phyloP scores from a whole-genome alignment of 2,113 vertebrate species.

The Myanophis thanlyinensis region DNA sequence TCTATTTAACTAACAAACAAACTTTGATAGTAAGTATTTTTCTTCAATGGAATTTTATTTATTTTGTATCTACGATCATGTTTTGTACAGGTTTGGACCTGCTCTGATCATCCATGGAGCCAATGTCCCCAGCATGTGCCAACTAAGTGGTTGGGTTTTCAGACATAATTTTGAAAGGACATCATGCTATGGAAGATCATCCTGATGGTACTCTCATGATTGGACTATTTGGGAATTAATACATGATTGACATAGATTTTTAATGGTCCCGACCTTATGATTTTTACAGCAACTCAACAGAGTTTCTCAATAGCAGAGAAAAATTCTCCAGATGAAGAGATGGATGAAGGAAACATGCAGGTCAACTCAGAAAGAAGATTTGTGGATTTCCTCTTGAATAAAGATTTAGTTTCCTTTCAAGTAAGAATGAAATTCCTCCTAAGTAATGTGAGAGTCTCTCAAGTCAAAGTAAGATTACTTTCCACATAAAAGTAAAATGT shows the following conservation, averaged over 20 bases:
- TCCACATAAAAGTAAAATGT: background rate
- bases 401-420: background rate
- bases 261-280: background rate
- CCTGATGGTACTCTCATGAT: background rate
- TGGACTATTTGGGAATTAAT: background rate
- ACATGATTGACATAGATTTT: background rate
- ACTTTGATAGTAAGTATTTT: background rate
- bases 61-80: background rate
- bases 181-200: background rate
- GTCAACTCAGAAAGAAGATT: background rate
- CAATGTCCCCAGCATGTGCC: background rate
- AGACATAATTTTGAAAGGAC: background rate
- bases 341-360: background rate
- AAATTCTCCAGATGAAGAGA: background rate
- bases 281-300: background rate
- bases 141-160: background rate
- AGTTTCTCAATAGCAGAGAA: background rate
- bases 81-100: background rate
- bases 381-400: background rate
- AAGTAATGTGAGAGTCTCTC: background rate
- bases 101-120: background rate
- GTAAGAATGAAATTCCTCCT: background rate
- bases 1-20: background rate
- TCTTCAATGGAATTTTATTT: background rate
- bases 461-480: background rate